A percentile compares a stretch with the other conserved stretches of the same genome.
These are phyloP conservation scores for Sparidentex hasta DNA, from an alignment of 2,797 vertebrate species.

Conservation along the genomic window DNA sequence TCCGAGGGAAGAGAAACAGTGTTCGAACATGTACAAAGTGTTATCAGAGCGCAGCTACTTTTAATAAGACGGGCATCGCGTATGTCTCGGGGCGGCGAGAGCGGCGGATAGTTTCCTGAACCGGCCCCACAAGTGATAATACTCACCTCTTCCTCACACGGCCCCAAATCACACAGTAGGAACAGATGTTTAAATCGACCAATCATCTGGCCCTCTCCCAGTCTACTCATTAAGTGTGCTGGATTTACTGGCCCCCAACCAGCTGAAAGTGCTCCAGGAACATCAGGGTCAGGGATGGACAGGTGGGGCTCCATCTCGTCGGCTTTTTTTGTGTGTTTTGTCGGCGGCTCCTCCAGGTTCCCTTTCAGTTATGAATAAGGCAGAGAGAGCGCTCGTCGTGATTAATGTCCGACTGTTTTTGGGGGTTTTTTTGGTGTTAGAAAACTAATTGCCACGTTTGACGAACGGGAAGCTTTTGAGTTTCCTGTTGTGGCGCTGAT, in stretches of 20 bases:
- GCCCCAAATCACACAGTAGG: conserved; percentile 47
- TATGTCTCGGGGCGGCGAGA: conserved; percentile 28
- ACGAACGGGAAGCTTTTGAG: conserved; percentile 31
- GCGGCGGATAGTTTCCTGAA: conserved; percentile 31
- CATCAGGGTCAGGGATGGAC: conserved; percentile 48
- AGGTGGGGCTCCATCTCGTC: conserved; percentile 45
- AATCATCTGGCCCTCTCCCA: conserved; percentile 50
- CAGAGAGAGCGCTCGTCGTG: neutral
- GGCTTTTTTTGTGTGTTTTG: neutral
- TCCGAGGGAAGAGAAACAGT: conserved; percentile 22
- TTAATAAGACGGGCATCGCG: conserved; percentile 29
- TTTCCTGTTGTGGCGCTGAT: conserved; percentile 39
- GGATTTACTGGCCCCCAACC: conserved; percentile 50
- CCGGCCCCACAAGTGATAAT: conserved; percentile 40
- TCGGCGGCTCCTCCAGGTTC: conserved; percentile 17
- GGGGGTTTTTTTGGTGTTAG: conserved; percentile 23
- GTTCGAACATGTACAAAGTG: conserved; percentile 13
- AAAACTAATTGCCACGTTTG: conserved; percentile 56
- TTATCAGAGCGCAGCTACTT: conserved; percentile 26
- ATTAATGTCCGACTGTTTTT: conserved; percentile 59
- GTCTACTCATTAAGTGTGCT: conserved; percentile 58
- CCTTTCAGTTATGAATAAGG: conserved; percentile 23
- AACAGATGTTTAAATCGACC: conserved; percentile 68
- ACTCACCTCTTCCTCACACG: conserved; percentile 36
- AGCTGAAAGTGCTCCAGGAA: conserved; percentile 60